Base-by-base conservation (phyloP, 2,888 invertebrate genomes). In the Aphidius colemani region DNA sequence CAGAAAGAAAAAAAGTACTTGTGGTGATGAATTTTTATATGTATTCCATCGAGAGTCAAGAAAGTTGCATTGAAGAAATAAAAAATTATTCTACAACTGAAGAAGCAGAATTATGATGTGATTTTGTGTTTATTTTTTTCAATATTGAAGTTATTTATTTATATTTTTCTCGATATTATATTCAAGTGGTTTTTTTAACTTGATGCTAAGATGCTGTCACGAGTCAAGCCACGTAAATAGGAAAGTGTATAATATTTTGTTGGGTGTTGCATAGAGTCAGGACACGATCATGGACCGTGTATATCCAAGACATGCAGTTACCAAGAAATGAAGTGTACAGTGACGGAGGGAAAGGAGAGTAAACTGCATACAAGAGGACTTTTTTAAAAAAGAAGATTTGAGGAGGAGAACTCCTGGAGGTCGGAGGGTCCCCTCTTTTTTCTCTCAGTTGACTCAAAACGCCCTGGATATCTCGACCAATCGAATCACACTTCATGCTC, bases 381-480 rank as follows among this genome's bases (percentile, higher is more conserved):
- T 5, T 30, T 30, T 30, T 30, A 30, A 30, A 30, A 30, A 5
- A 30, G 5, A 30, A 30, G 30, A 30, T 30, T 30, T 11, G 63
- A 61, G 64, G 59, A 63, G 63, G 63, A 69, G 69, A 61, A 61
- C 30, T 57, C 48, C n/a, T 45, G 53, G 63, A 64, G 63, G 55
- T 66, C 59, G 68, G 67, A 65, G 43, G 50, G 46, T 63, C 66
- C 67, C 69, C 67, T 64, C 65, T 64, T 65, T 63, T 60, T 61
- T 65, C 58, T 74, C 72, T 18, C 53, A 75, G 75, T 75, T 77
- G 79, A 77, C 78, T 79, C 78, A 75, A 30, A 80, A 80, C 81
- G 80, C 78, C 78, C 74, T 78, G 79, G 79, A 81, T 82, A 81
- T 82, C 81, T 82, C 82, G 82, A 80, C 82, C 82, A 82, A 82